Evolutionary conservation across 2,113 vertebrate species (phyloP).

Genomic region (Oriolus oriolus): DNA sequence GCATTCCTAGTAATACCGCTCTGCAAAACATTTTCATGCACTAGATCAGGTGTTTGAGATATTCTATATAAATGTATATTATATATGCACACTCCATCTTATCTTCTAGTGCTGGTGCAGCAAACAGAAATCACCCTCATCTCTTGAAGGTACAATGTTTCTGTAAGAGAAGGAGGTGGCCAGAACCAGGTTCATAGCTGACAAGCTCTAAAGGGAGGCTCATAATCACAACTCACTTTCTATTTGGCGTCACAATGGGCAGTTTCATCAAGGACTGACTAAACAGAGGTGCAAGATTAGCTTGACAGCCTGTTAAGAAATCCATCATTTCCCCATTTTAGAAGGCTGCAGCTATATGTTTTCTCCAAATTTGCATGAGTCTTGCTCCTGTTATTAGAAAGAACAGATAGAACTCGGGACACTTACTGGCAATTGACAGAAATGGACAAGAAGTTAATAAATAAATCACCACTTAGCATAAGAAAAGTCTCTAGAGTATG

Average conservation of each 20-base stretch:
- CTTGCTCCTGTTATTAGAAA: slow-evolving; percentile 63
- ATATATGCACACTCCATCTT: neutral
- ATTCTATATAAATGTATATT: neutral
- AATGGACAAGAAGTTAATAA: slow-evolving; percentile 56
- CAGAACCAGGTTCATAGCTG: neutral
- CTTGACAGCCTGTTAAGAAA: neutral
- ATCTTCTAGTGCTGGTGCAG: neutral
- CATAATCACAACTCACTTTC: neutral
- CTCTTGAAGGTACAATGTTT: neutral
- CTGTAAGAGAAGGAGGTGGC: neutral
- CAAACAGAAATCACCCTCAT: neutral
- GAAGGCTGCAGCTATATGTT: neutral
- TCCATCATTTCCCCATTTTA: slow-evolving; percentile 14
- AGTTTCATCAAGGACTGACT: slow-evolving; percentile 14
- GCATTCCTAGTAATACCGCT: neutral
- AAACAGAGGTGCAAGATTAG: neutral
- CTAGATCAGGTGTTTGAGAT: neutral
- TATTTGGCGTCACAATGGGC: neutral
- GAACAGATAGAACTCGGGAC: neutral
- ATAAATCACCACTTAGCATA: slow-evolving; percentile 41
- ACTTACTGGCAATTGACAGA: slow-evolving; percentile 56
- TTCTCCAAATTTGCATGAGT: slow-evolving; percentile 21
- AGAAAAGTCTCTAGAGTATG: slow-evolving; percentile 15
- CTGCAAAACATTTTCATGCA: neutral
- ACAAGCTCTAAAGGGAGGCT: neutral